Conservation (phyloP, 2,888 invertebrate species). For the Spisula solida region DNA sequence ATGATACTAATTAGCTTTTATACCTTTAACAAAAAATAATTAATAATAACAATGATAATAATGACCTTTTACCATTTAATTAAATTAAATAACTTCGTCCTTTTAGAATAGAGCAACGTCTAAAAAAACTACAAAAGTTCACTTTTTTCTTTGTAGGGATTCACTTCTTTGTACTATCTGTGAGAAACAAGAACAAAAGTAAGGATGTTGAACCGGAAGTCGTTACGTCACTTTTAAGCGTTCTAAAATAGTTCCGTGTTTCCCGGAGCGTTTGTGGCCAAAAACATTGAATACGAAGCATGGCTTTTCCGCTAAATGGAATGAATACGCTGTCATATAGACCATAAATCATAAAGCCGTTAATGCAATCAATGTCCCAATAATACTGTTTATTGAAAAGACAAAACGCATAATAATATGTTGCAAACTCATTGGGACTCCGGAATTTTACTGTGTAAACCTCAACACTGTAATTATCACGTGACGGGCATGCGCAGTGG, state of each 20-base stretch:
- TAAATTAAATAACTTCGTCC: too few relatives aligned
- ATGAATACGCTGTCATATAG: constrained; percentile 37
- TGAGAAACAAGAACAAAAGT: neutral
- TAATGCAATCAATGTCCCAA: constrained; percentile 52
- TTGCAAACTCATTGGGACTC: constrained; percentile 45
- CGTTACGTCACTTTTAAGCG: constrained; percentile 6
- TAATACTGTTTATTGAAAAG: constrained; percentile 51
- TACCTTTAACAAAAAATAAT: too few relatives aligned
- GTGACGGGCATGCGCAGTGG: constrained; percentile 68
- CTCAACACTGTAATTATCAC: constrained; percentile 67
- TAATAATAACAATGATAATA: too few relatives aligned
- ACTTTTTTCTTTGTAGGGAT: neutral
- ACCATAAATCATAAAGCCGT: constrained; percentile 58
- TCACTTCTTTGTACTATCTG: neutral
- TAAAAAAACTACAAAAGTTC: too few relatives aligned
- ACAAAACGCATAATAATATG: constrained; percentile 47
- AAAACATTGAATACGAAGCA: neutral
- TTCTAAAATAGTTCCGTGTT: neutral
- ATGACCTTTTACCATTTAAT: too few relatives aligned
- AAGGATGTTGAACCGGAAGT: neutral
- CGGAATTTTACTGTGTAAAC: constrained; percentile 55
- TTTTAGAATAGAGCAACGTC: neutral
- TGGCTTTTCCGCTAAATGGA: constrained; percentile 17
- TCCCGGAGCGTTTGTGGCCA: constrained; percentile 3
- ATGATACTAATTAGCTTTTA: too few relatives aligned